Evolutionary conservation across 1,140 invertebrate genomes (phyloP), one percentile per base, ranked within the genome.

Genomic region (Meloidogyne chitwoodi): DNA sequence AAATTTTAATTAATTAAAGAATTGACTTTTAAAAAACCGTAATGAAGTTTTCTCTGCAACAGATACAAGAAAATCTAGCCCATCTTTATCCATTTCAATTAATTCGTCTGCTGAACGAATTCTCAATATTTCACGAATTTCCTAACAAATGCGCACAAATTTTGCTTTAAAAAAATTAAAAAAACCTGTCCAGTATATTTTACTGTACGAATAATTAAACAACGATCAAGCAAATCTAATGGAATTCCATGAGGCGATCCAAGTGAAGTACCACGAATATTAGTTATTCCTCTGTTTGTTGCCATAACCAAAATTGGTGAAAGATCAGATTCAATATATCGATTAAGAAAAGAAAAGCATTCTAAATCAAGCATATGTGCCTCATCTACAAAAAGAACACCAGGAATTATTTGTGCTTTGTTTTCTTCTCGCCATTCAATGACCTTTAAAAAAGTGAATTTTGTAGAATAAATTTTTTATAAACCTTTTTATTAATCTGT

Each of bases 321-420:
- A 91, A 98, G 95, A 83, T 98, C 96, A 80, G 93, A 93, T 87
- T 99, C 96, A 27, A 99, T 88, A 0, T 95, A 95, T 65, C 96
- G 91, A 89, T 99, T 99, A 0, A 98, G 88, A 88, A 94, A 99
- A 0, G 95, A 98, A 89, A 99, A 99, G 87, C 96, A 98, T 88
- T 99, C 96, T 68, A 99, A 94, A 84, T 99, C 96, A 77, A 99
- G 88, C 95, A 99, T 98, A 85, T 99, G 96, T 0, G 94, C 94
- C 90, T 93, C 90, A 81, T 90, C 89, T 78, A 91, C 88, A 80
- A 90, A 90, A 65, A 91, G 82, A 10, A 90, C 95, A 0, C 96
- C 96, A 0, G 96, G 95, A 78, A 96, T 93, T 82, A 99, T 96
- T 89, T 98, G 94, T 0, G 97, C 96, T 88, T 99, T 99, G 0